These are phyloP conservation scores for Columba livia DNA, from an alignment of 2,113 vertebrate species.

Conservation along the genomic window DNA sequence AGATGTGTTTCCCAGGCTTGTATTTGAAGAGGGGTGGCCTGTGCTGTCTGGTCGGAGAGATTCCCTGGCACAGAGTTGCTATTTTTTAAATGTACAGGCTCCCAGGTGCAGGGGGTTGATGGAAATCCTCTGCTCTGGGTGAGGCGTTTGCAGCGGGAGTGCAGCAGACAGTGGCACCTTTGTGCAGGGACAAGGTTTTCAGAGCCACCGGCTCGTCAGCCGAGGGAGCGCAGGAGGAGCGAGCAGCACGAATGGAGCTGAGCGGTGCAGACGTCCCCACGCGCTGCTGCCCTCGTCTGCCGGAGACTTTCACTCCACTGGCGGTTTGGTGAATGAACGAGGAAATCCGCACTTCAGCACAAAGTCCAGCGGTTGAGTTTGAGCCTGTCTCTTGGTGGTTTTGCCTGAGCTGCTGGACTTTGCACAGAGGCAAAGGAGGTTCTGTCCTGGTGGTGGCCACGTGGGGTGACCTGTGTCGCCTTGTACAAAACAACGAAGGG, in stretches of 20 bases:
- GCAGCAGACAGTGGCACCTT: background rate
- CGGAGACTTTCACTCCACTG: background rate
- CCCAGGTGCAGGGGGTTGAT: rapidly evolving
- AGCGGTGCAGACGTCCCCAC: background rate
- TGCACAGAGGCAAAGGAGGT: rapidly evolving
- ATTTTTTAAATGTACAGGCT: background rate
- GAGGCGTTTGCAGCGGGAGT: background rate
- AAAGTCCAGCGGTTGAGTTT: background rate
- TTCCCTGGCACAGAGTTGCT: background rate
- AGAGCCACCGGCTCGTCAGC: background rate
- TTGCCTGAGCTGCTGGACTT: background rate
- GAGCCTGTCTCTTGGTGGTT: rapidly evolving
- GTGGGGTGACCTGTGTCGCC: background rate
- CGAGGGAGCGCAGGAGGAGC: rapidly evolving
- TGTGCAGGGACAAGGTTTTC: background rate
- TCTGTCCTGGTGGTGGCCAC: rapidly evolving
- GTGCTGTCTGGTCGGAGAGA: background rate
- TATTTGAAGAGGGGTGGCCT: background rate
- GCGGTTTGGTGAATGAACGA: background rate
- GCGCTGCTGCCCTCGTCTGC: background rate
- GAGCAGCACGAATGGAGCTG: rapidly evolving
- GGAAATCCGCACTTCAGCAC: background rate
- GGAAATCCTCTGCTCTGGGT: background rate
- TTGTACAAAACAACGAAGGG: rapidly evolving
- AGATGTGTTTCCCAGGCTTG: background rate